Percentiles rank a stretch among this genome's conserved stretches.
phyloP scores from a whole-genome alignment of 2,888 invertebrate genomes.

The Orchestes rusci region DNA sequence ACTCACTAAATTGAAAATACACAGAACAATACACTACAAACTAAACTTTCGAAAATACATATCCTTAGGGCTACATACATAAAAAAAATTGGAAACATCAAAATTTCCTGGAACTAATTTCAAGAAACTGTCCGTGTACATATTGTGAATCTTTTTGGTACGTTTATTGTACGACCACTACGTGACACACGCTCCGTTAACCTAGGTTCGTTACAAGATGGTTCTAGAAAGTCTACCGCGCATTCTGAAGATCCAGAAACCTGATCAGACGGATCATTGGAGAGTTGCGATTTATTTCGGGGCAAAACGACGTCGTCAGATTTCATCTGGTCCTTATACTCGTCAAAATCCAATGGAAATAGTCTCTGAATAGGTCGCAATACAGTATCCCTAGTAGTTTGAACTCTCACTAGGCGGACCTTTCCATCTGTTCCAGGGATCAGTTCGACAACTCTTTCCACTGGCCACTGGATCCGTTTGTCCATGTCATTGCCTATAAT shows the following conservation, averaged over 20 bases:
- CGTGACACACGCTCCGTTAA: not conserved
- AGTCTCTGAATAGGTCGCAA: conserved; percentile 18
- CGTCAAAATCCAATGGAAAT: conserved; percentile 27
- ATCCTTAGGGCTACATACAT: not conserved
- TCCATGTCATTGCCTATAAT: conserved; percentile 18
- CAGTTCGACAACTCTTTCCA: conserved; percentile 19
- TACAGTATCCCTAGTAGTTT: conserved; percentile 12
- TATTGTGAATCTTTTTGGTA: not conserved
- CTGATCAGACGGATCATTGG: too few relatives aligned
- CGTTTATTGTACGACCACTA: not conserved
- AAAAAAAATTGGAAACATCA: not conserved
- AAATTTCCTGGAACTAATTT: not conserved
- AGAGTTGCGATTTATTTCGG: not conserved
- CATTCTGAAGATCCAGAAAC: too few relatives aligned
- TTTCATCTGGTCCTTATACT: not conserved
- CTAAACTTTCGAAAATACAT: not conserved
- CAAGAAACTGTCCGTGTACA: not conserved
- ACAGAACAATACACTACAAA: not conserved
- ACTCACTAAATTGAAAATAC: not conserved
- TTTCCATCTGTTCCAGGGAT: conserved; percentile 18
- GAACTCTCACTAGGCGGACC: conserved; percentile 15
- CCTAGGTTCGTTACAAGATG: not conserved
- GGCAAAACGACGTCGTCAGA: not conserved
- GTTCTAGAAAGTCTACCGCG: not conserved
- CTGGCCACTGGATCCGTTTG: conserved; percentile 28